phyloP scores from a whole-genome alignment of 2,797 vertebrate species.

The Anguilla marmorata region DNA sequence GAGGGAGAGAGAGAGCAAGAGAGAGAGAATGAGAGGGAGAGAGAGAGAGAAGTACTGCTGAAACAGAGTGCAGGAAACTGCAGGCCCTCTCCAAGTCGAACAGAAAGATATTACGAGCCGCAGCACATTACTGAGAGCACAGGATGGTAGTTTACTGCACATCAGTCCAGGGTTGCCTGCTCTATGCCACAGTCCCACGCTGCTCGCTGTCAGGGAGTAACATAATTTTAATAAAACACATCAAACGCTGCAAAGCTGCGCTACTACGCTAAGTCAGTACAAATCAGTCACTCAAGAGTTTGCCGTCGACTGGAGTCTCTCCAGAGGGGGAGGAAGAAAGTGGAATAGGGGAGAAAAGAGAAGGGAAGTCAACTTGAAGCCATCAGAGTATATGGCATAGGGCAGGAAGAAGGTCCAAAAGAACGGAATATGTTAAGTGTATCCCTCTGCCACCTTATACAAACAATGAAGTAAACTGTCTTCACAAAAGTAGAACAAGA shows the following conservation, averaged over 20 bases:
- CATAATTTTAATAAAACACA: constrained; percentile 7
- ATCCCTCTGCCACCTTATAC: neutral
- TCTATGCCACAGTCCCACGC: neutral
- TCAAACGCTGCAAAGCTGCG: neutral
- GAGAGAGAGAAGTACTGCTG: neutral
- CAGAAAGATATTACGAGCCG: neutral
- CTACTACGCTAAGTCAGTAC: neutral
- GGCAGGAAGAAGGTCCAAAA: neutral
- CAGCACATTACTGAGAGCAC: neutral
- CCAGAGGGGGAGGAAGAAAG: neutral
- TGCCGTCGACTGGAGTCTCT: neutral
- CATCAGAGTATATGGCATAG: neutral
- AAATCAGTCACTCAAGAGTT: neutral
- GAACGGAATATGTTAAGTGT: neutral
- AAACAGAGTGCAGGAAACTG: neutral
- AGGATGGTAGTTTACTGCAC: neutral
- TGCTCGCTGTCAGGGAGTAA: neutral
- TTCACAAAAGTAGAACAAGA: neutral
- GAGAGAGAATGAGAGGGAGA: neutral
- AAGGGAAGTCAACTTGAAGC: neutral
- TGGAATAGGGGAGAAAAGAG: neutral
- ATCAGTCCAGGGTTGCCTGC: neutral
- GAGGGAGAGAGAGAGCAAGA: neutral
- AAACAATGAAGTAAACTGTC: neutral
- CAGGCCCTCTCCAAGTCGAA: neutral